Base-by-base conservation (phyloP, 1,140 invertebrate genomes). In the Drosophila rufa region DNA sequence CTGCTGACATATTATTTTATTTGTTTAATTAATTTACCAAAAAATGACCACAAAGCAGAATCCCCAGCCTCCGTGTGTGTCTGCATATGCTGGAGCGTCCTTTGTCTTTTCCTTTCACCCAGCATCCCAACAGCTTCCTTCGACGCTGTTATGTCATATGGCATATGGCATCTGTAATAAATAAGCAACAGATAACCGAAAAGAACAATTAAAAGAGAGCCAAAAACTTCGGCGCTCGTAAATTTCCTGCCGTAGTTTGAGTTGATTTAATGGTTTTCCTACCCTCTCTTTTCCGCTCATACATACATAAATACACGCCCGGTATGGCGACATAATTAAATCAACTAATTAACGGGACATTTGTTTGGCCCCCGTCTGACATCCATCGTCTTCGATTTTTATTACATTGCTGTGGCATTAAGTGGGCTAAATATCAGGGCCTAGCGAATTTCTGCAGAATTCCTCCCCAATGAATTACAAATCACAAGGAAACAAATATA, bases 1-100 rank as follows among this genome's bases (percentile, higher is more conserved):
- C 53, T 87, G 82, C 85, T 89, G 85, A 89, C 85, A 89, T 89
- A 89, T 89, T 89, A 89, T 89, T 89, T 89, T 89, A 89, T 89
- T 89, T 89, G 85, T 90, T 89, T 89, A 89, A 89, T 89, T 89
- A 89, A 89, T 89, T 89, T 85, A 81, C 85, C 82, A 90, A 85
- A 82, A 84, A 81, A 84, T 83, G 65, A 77, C 76, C 78, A 81
- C 62, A 89, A 69, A 64, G 75, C 81, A 87, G 65, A 79, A 85
- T 50, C 80, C 71, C 73, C 66, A 80, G 27, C 47, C 56, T 30
- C 17, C 42, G 1, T 19, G 48, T 42, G 36, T 33, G 22, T 57
- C 4, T 57, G 30, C 38, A 50, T 69, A 50, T 73, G 33, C 8
- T 22, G 48, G n/a, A 25, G 30, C 15, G 47, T 12, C 38, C 42